Conservation (phyloP, 2,888 invertebrate species). For the Gibbula magus region DNA sequence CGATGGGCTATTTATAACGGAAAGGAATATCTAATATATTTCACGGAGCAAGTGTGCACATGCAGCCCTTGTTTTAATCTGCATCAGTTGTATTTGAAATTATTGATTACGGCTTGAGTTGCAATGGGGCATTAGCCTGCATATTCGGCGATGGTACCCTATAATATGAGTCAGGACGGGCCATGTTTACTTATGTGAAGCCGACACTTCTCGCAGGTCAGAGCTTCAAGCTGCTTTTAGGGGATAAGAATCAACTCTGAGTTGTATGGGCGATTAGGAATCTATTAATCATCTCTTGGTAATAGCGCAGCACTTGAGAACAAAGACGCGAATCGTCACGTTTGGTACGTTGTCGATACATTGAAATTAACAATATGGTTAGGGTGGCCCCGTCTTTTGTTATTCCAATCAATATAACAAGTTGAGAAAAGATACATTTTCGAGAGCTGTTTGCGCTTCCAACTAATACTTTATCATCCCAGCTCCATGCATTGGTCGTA, state of each 20-base stretch:
- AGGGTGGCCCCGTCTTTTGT: background rate
- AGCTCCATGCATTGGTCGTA: background rate
- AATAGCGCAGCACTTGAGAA: constrained; percentile 1
- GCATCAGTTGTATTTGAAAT: constrained; percentile 32
- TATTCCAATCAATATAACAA: background rate
- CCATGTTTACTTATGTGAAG: constrained; percentile 37
- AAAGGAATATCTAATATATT: constrained; percentile 19
- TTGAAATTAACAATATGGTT: constrained; percentile 11
- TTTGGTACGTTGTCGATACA: background rate
- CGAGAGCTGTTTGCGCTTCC: background rate
- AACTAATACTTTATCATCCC: constrained; percentile 5
- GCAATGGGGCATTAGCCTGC: constrained; percentile 35
- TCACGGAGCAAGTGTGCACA: constrained; percentile 2
- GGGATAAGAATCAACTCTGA: constrained; percentile 7
- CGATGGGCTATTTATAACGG: constrained; percentile 1
- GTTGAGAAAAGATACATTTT: constrained; percentile 13
- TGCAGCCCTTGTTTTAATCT: constrained; percentile 33
- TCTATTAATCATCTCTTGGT: constrained; percentile 28
- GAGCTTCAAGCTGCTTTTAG: constrained; percentile 15
- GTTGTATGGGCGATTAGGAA: constrained; percentile 18
- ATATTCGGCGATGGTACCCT: constrained; percentile 21
- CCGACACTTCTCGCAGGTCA: background rate
- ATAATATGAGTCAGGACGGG: constrained; percentile 35
- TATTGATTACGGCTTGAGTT: constrained; percentile 54
- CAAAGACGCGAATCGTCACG: constrained; percentile 1